These are phyloP conservation scores for Pseudoips prasinana DNA, from an alignment of 2,888 invertebrate genomes.

Conservation along the genomic window DNA sequence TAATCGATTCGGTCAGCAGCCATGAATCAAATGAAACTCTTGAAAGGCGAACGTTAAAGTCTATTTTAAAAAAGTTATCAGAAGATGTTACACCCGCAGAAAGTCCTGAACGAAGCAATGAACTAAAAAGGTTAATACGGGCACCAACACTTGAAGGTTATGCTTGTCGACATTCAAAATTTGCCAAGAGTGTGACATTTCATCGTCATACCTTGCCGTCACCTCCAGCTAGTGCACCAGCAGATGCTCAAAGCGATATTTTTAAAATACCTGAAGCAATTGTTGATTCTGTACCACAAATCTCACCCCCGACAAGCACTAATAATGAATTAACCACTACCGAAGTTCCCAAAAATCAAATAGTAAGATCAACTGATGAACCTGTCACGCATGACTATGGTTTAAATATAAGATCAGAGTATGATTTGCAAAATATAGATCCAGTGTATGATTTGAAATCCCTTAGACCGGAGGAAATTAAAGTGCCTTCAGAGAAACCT, in stretches of 20 bases:
- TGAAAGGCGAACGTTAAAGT: slow-evolving; percentile 91
- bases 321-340: slow-evolving; percentile 35
- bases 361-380: slow-evolving; percentile 35
- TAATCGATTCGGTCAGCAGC: slow-evolving; percentile 59
- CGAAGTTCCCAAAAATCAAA: slow-evolving; percentile 40
- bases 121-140: slow-evolving; percentile 86
- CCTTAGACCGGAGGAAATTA: slow-evolving; percentile 76
- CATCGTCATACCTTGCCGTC: slow-evolving; percentile 92
- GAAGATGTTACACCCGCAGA: slow-evolving; percentile 82
- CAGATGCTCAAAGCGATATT: slow-evolving; percentile 54
- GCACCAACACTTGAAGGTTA: slow-evolving; percentile 94
- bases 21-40: slow-evolving; percentile 89
- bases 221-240: slow-evolving; percentile 83
- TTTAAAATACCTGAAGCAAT: slow-evolving; percentile 61
- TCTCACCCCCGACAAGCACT: slow-evolving; percentile 30
- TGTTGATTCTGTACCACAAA: slow-evolving; percentile 33
- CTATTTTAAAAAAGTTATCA: slow-evolving; percentile 91
- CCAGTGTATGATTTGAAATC: slow-evolving; percentile 63
- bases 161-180: slow-evolving; percentile 92
- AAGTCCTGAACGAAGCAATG: slow-evolving; percentile 76
- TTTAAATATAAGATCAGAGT: slow-evolving; percentile 54
- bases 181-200: slow-evolving; percentile 94
- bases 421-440: slow-evolving; percentile 53
- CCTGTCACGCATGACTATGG: slow-evolving; percentile 38
- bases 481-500: slow-evolving; percentile 79